Evolutionary conservation across 2,888 invertebrate genomes (phyloP).

Genomic region (Hofmannophila pseudospretella): DNA sequence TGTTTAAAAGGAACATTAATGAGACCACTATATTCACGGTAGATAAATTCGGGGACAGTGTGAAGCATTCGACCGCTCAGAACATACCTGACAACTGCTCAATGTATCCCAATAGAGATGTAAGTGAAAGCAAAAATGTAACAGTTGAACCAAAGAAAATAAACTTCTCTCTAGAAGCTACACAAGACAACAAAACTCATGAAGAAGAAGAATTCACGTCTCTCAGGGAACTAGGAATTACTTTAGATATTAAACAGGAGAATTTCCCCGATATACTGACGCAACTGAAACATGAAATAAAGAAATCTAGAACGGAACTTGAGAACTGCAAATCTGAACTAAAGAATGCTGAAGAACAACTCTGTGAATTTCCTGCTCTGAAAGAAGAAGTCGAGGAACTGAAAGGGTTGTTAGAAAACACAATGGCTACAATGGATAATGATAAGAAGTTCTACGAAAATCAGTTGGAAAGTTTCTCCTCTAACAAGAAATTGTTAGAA

Average conservation of each 20-base stretch:
- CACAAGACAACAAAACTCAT: conserved; percentile 47
- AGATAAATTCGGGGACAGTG: conserved; percentile 34
- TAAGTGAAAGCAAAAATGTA: conserved; percentile 50
- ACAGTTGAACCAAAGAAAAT: conserved; percentile 69
- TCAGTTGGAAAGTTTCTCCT: conserved; percentile 71
- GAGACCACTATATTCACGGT: conserved; percentile 57
- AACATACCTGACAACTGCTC: conserved; percentile 67
- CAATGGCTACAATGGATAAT: conserved; percentile 69
- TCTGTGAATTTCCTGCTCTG: conserved; percentile 70
- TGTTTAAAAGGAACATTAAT: conserved; percentile 62
- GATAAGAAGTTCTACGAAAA: conserved; percentile 78
- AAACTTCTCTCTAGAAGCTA: conserved; percentile 58
- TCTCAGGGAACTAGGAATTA: conserved; percentile 71
- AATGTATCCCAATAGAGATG: conserved; percentile 67
- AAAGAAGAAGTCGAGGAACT: conserved; percentile 70
- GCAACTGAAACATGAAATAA: conserved; percentile 73
- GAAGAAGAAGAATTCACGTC: conserved; percentile 68
- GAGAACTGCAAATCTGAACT: conserved; percentile 74
- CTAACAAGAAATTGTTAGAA: conserved; percentile 71
- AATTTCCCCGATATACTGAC: conserved; percentile 65
- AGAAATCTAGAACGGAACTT: conserved; percentile 72
- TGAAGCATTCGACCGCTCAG: conserved; percentile 45
- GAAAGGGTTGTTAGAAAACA: conserved; percentile 65
- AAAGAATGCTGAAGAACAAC: conserved; percentile 72
- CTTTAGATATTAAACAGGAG: conserved; percentile 61